Evolutionary conservation across 1,140 invertebrate genomes (phyloP).

Genomic region (Penaeus chinensis): DNA sequence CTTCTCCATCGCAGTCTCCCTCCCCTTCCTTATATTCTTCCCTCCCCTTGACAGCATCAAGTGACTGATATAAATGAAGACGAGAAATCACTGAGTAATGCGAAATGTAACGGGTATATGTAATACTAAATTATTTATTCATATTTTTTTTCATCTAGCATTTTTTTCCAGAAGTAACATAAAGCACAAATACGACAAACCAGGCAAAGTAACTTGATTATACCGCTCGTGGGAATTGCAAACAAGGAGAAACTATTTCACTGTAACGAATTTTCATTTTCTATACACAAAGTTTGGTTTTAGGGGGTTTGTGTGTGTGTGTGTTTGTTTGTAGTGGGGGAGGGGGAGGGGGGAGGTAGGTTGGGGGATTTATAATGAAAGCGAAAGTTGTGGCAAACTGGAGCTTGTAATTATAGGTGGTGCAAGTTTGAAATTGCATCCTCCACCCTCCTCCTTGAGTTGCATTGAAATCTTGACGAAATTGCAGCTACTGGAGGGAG

Average conservation of each 20-base stretch:
- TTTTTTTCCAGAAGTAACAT: not conserved
- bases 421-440: slow-evolving; percentile 47
- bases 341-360: too few species aligned
- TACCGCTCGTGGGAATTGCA: slow-evolving; percentile 23
- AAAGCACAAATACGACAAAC: not conserved
- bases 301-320: too few species aligned
- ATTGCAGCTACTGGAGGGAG: slow-evolving; percentile 23
- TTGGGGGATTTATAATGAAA: slow-evolving; percentile 51
- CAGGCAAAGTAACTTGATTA: slow-evolving; percentile 34
- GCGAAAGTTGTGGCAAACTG: slow-evolving; percentile 50
- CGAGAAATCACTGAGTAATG: not conserved
- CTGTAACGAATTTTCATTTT: slow-evolving; percentile 51
- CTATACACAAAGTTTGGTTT: slow-evolving; percentile 39
- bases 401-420: slow-evolving; percentile 48
- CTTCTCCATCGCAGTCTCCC: too few species aligned
- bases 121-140: not conserved
- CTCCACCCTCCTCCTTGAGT: slow-evolving; percentile 26
- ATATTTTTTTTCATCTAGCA: not conserved
- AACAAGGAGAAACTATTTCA: slow-evolving; percentile 40
- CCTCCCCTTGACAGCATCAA: not conserved
- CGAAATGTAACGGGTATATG: not conserved
- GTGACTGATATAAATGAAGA: not conserved
- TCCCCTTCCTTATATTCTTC: not conserved
- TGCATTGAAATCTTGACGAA: slow-evolving; percentile 54
- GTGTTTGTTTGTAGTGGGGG: too few species aligned